These are phyloP conservation scores for Crocodylus rhombifer DNA, from an alignment of 2,797 vertebrate species.

Conservation along the genomic window DNA sequence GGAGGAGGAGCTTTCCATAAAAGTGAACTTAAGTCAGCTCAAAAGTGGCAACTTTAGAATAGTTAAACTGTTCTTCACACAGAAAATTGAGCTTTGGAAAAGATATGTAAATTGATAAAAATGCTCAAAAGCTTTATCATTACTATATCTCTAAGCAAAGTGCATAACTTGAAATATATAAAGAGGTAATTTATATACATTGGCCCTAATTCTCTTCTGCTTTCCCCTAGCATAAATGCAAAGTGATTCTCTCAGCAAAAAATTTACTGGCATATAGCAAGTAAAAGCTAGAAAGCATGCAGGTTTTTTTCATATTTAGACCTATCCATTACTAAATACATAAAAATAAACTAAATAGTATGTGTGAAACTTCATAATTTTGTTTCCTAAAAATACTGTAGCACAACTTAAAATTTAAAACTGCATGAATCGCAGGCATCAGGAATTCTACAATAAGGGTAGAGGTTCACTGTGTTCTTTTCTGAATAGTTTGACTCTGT, in stretches of 20 bases:
- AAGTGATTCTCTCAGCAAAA: background rate
- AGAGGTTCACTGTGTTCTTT: background rate
- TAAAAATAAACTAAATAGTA: background rate
- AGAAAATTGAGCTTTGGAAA: conserved; percentile 23
- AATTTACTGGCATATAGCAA: background rate
- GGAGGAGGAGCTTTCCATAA: background rate
- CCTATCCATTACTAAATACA: background rate
- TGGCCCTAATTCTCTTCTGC: conserved; percentile 37
- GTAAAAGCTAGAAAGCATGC: background rate
- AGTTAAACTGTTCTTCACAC: background rate
- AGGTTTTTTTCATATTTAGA: background rate
- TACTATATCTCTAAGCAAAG: background rate
- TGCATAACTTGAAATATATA: background rate
- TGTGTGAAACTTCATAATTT: background rate
- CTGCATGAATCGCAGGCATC: background rate
- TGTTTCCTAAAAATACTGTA: background rate
- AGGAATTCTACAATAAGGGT: background rate
- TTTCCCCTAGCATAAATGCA: background rate
- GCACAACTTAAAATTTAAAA: background rate
- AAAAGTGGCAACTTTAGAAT: conserved; percentile 47
- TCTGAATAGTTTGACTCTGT: background rate
- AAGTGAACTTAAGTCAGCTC: conserved; percentile 37
- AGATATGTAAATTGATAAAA: background rate
- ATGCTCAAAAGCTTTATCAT: background rate
- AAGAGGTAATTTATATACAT: conserved; percentile 25